These are phyloP conservation scores for Myrmecophaga tridactyla DNA, from an alignment of 2,113 vertebrate genomes.

Conservation along the genomic window DNA sequence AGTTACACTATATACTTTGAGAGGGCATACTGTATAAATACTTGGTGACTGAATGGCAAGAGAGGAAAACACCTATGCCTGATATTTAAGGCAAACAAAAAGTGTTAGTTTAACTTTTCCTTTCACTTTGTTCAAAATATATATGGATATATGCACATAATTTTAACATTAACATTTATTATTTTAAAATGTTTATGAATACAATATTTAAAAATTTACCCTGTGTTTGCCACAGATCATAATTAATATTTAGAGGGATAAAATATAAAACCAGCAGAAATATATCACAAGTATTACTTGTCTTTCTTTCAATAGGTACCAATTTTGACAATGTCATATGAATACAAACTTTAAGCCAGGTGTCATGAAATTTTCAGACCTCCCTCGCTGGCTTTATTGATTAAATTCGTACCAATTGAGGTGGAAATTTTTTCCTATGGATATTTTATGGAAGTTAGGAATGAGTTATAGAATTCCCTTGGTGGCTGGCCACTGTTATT, in stretches of 20 bases:
- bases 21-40: neutral
- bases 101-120: neutral
- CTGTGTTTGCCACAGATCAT: neutral
- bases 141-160: neutral
- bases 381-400: neutral
- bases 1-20: neutral
- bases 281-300: neutral
- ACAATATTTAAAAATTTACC: neutral
- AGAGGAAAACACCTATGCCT: neutral
- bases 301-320: neutral
- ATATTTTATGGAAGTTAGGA: conserved; percentile 6
- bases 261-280: neutral
- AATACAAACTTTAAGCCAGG: neutral
- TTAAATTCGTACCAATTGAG: neutral
- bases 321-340: neutral
- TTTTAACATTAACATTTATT: neutral
- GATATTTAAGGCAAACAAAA: neutral
- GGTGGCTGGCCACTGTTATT: neutral
- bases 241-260: neutral
- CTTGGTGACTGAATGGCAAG: neutral
- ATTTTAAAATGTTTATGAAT: neutral
- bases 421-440: neutral
- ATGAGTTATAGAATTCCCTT: neutral
- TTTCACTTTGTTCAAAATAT: neutral
- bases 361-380: neutral